Percentiles rank a stretch among this genome's conserved stretches.
Evolutionary conservation across 2,113 vertebrate species (phyloP).

Genomic region (Nestor notabilis): DNA sequence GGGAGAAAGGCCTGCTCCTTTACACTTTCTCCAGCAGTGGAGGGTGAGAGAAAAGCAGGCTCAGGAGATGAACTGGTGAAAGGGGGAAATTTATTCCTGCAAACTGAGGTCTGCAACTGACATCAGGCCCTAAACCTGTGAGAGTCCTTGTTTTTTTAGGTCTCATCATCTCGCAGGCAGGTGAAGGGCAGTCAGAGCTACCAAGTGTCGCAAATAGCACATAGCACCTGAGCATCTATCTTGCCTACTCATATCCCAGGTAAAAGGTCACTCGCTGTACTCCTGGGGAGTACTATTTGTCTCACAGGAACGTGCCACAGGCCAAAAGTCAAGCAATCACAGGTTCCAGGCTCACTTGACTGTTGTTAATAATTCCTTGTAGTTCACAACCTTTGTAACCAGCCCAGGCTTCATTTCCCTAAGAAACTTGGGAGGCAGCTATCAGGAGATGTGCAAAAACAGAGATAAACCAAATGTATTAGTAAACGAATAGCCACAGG

Average conservation of each 20-base stretch:
- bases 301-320: background rate
- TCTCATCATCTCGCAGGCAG: background rate
- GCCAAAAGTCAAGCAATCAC: background rate
- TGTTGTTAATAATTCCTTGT: constrained; percentile 59
- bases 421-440: background rate
- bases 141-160: background rate
- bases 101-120: background rate
- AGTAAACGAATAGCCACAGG: background rate
- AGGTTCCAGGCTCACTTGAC: background rate
- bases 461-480: background rate
- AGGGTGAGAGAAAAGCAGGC: background rate
- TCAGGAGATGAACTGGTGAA: background rate
- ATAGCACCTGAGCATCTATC: constrained; percentile 32
- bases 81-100: background rate
- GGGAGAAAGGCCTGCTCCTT: background rate
- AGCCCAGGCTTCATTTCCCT: background rate
- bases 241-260: background rate
- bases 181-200: constrained; percentile 2
- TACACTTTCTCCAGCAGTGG: background rate
- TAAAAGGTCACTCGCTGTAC: background rate
- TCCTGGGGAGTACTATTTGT: background rate
- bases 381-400: constrained; percentile 55
- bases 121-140: background rate
- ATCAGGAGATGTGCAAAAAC: background rate
- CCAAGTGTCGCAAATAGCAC: constrained; percentile 31